Evolutionary conservation across 2,797 vertebrate species (phyloP).

Genomic region (Hapalemur alaotrensis): DNA sequence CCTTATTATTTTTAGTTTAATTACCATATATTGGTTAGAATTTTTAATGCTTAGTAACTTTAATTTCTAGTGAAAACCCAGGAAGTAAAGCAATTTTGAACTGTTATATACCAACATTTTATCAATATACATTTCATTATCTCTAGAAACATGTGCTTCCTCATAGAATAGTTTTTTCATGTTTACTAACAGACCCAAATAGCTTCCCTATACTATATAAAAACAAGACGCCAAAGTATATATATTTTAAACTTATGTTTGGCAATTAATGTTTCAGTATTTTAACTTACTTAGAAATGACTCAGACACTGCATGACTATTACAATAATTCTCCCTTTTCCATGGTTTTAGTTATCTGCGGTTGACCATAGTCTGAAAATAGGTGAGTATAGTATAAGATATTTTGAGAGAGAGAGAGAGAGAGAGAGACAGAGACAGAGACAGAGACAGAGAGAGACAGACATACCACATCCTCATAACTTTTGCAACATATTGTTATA

Average conservation of each 20-base stretch:
- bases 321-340: not conserved
- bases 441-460: no score
- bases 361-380: not conserved
- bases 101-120: not conserved
- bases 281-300: not conserved
- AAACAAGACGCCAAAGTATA: not conserved
- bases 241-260: not conserved
- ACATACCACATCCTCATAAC: not conserved
- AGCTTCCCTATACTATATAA: not conserved
- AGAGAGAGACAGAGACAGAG: no score
- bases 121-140: not conserved
- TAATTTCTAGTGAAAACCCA: not conserved
- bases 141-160: not conserved
- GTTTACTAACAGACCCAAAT: not conserved
- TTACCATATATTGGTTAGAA: not conserved
- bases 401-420: not conserved
- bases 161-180: not conserved
- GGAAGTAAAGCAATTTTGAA: not conserved
- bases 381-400: not conserved
- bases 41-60: not conserved
- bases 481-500: not conserved
- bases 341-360: not conserved
- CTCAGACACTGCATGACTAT: not conserved
- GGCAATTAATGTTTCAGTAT: not conserved
- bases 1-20: not conserved